Conservation (phyloP, 2,113 vertebrate genomes). For the Macrotis lagotis region DNA sequence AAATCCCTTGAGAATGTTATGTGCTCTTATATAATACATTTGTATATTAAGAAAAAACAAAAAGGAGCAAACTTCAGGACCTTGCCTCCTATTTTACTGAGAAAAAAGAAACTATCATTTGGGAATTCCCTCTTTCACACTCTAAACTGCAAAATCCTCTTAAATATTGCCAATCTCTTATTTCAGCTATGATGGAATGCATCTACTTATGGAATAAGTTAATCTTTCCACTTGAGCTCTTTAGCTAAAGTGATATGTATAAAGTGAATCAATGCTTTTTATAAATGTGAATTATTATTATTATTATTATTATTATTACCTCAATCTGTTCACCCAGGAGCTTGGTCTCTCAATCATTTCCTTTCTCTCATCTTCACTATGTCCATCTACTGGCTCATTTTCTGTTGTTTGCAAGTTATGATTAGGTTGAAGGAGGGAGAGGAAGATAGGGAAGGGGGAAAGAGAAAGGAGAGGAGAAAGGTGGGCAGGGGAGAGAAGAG, state of each 20-base stretch:
- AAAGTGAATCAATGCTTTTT: not conserved
- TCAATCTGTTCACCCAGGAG: not conserved
- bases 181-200: not conserved
- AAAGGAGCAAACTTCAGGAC: not conserved
- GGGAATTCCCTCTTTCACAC: not conserved
- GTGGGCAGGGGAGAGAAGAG: too few relatives aligned
- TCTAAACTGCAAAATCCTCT: not conserved
- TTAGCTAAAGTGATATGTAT: not conserved
- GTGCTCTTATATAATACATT: conserved; percentile 8
- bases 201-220: not conserved
- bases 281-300: not conserved
- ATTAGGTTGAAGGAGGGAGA: not conserved
- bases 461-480: too few relatives aligned
- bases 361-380: not conserved
- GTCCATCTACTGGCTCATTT: not conserved
- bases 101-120: not conserved
- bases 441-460: too few relatives aligned
- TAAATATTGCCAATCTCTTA: not conserved
- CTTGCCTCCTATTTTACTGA: not conserved
- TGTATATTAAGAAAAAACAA: conserved; percentile 46
- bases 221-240: not conserved
- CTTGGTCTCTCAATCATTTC: not conserved
- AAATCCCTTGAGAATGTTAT: conserved; percentile 21
- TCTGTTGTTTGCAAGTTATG: not conserved
- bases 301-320: not conserved